These are phyloP conservation scores for Calephelis perditalis DNA, from an alignment of 2,888 invertebrate species.

Conservation along the genomic window DNA sequence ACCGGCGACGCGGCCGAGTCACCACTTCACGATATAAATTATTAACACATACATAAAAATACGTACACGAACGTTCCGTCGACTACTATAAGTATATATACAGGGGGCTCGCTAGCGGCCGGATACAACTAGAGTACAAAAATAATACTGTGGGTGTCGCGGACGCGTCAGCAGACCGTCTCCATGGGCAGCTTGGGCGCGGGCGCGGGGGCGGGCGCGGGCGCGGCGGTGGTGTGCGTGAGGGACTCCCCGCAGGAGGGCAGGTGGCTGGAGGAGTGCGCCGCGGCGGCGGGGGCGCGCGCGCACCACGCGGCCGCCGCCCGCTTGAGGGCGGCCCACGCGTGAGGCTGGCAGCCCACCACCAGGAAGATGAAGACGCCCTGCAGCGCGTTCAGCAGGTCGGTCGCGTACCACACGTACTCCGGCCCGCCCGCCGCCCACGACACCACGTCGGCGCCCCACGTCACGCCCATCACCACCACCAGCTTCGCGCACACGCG, in stretches of 20 bases:
- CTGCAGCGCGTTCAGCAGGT: conserved; percentile 90
- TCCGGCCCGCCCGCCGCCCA: conserved; percentile 90
- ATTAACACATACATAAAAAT: conserved; percentile 34
- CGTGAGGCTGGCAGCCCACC: conserved; percentile 93
- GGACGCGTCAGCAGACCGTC: conserved; percentile 76
- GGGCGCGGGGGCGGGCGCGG: conserved; percentile 73
- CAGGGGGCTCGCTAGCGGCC: conserved; percentile 28
- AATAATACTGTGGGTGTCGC: conserved; percentile 60
- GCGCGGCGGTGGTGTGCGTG: conserved; percentile 83
- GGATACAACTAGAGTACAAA: conserved; percentile 43
- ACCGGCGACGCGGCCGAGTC: conserved; percentile 39
- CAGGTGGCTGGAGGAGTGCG: conserved; percentile 88
- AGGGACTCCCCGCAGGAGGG: conserved; percentile 89
- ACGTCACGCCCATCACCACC: conserved; percentile 76
- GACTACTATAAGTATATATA: conserved; percentile 31
- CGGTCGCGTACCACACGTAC: conserved; percentile 90
- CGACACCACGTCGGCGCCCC: conserved; percentile 88
- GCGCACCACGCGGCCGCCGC: conserved; percentile 55
- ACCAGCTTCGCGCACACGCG: conserved; percentile 92
- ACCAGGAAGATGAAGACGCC: conserved; percentile 94
- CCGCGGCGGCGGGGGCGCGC: conserved; percentile 63
- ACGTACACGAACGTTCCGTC: conserved; percentile 30
- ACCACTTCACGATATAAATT: conserved; percentile 34
- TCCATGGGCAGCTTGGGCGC: conserved; percentile 70
- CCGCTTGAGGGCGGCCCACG: conserved; percentile 67